These are phyloP conservation scores for Tribolium madens DNA, from an alignment of 1,140 invertebrate genomes.

Conservation along the genomic window DNA sequence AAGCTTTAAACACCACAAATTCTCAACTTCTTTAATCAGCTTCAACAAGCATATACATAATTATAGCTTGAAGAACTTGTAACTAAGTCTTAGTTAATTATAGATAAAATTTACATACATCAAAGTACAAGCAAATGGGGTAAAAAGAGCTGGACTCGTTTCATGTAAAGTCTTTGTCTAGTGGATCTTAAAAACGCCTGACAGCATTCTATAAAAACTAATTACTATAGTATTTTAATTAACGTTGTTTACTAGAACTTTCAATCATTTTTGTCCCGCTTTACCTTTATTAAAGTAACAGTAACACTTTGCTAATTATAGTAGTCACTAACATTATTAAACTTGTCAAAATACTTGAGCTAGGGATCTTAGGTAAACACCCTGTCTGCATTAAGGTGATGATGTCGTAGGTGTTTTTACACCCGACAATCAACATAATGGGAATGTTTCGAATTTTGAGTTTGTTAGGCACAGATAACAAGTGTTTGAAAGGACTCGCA, in stretches of 20 bases:
- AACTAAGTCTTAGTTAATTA: not conserved
- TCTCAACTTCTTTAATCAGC: not conserved
- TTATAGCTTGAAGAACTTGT: not conserved
- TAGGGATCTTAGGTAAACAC: not conserved
- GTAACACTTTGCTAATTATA: not conserved
- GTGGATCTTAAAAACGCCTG: no score
- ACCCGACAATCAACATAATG: constrained; percentile 31
- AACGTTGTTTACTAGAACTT: no score
- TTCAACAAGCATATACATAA: not conserved
- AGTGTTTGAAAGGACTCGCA: constrained; percentile 1
- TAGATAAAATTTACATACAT: not conserved
- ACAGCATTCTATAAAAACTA: no score
- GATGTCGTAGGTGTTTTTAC: not conserved
- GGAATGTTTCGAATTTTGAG: constrained; percentile 2
- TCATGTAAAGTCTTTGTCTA: no score
- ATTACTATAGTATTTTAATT: no score
- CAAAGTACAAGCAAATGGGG: not conserved
- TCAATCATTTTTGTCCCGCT: no score
- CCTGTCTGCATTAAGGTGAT: constrained; percentile 2
- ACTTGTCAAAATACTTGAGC: not conserved
- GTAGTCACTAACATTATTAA: no score
- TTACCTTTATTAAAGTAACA: not conserved
- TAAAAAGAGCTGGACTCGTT: not conserved
- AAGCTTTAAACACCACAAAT: not conserved
- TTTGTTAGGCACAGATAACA: constrained; percentile 20